These are phyloP conservation scores for Rhynchophorus ferrugineus DNA, from an alignment of 1,140 invertebrate species.

Conservation along the genomic window DNA sequence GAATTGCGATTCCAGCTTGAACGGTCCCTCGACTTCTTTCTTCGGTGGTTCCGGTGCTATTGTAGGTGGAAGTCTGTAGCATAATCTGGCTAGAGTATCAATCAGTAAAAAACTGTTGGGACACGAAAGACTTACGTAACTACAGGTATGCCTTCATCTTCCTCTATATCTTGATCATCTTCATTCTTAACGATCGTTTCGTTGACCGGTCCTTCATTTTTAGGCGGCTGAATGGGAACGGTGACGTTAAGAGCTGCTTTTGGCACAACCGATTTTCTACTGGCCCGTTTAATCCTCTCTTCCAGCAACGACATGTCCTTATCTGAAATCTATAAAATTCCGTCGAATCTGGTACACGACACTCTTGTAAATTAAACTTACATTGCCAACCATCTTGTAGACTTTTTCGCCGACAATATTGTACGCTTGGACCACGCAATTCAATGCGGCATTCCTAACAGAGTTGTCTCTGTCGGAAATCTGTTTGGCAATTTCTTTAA, in stretches of 20 bases:
- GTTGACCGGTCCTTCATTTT: slow-evolving; percentile 4
- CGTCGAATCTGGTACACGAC: too few species aligned
- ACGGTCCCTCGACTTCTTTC: slow-evolving; percentile 53
- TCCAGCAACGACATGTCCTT: slow-evolving; percentile 91
- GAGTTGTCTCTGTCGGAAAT: slow-evolving; percentile 93
- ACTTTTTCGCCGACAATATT: slow-evolving; percentile 84
- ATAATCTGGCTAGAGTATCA: too few species aligned
- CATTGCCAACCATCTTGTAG: slow-evolving; percentile 85
- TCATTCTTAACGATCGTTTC: slow-evolving; percentile 11
- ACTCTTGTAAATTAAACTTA: slow-evolving; percentile 40
- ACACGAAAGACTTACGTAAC: slow-evolving; percentile 28
- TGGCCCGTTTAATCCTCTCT: slow-evolving; percentile 86
- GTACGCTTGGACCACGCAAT: slow-evolving; percentile 87
- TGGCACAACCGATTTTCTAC: slow-evolving; percentile 44
- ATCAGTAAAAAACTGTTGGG: too few species aligned
- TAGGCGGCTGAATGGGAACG: slow-evolving; percentile 1
- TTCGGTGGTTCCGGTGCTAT: slow-evolving; percentile 35
- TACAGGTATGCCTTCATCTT: slow-evolving; percentile 27
- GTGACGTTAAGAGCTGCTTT: slow-evolving; percentile 10
- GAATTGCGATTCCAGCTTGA: slow-evolving; percentile 60
- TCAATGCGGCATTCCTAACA: slow-evolving; percentile 92
- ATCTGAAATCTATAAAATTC: slow-evolving; percentile 67
- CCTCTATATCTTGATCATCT: slow-evolving; percentile 24
- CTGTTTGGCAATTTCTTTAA: slow-evolving; percentile 89
- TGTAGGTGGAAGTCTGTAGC: slow-evolving; percentile 27